Conservation (phyloP, 2,888 invertebrate species). For the Odontocolon sp. region DNA sequence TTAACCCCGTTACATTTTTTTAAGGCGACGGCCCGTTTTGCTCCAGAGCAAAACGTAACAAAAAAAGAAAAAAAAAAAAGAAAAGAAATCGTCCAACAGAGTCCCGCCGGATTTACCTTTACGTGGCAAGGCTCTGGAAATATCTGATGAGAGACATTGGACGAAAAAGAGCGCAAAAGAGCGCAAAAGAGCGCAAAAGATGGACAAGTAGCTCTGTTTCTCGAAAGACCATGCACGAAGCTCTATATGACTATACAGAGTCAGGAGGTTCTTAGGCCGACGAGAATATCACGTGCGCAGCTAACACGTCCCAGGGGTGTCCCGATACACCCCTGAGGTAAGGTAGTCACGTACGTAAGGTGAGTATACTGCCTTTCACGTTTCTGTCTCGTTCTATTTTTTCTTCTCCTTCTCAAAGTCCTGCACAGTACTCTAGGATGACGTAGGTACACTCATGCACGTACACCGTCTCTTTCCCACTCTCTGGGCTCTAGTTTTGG, state of each 20-base stretch:
- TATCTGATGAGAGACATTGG: slow-evolving; percentile 16
- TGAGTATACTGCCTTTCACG: slow-evolving; percentile 56
- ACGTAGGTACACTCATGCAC: neutral
- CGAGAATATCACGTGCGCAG: slow-evolving; percentile 72
- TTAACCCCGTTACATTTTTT: too few species aligned
- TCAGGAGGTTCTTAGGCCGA: slow-evolving; percentile 24
- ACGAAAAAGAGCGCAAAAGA: slow-evolving; percentile 20
- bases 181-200: too few species aligned
- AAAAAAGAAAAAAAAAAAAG: neutral
- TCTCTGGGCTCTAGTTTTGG: too few species aligned
- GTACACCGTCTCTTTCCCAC: slow-evolving; percentile 12
- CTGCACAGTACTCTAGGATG: slow-evolving; percentile 24
- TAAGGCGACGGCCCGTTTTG: too few species aligned
- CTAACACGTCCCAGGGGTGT: slow-evolving; percentile 72
- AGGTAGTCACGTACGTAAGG: slow-evolving; percentile 61
- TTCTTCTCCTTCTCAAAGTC: slow-evolving; percentile 46
- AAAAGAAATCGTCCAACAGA: neutral
- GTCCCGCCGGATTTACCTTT: slow-evolving; percentile 27
- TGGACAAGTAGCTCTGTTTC: slow-evolving; percentile 50
- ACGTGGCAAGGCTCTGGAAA: slow-evolving; percentile 12
- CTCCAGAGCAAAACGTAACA: slow-evolving; percentile 1
- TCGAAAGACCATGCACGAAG: slow-evolving; percentile 54
- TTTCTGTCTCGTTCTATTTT: slow-evolving; percentile 45
- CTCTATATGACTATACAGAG: slow-evolving; percentile 17
- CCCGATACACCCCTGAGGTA: too few species aligned